Percentiles rank a stretch among this genome's conserved stretches.
These are phyloP conservation scores for Syngnathus rostellatus DNA, from an alignment of 2,797 vertebrate genomes.

Conservation along the genomic window DNA sequence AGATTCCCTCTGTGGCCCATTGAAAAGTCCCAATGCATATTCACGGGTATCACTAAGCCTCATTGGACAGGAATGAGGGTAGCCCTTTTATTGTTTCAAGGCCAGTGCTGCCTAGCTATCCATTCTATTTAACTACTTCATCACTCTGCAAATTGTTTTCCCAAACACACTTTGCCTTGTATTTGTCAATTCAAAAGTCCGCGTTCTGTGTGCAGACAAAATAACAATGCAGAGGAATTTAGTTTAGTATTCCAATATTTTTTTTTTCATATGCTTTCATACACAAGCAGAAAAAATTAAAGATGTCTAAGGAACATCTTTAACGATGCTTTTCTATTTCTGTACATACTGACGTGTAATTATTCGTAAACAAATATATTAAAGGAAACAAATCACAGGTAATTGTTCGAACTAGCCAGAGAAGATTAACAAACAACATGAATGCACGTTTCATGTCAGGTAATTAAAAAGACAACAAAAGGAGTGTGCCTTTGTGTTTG, in stretches of 20 bases:
- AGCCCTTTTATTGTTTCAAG: not conserved
- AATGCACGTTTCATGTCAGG: not conserved
- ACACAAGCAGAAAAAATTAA: not conserved
- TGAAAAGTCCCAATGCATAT: slow-evolving; percentile 1
- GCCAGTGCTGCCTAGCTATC: not conserved
- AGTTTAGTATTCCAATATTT: not conserved
- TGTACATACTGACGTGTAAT: no score
- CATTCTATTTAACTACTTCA: not conserved
- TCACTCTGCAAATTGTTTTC: not conserved
- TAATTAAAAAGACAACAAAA: not conserved
- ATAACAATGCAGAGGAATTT: not conserved
- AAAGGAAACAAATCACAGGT: no score
- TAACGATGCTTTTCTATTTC: not conserved
- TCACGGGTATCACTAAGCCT: not conserved
- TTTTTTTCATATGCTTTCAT: not conserved
- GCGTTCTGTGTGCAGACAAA: not conserved
- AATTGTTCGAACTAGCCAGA: no score
- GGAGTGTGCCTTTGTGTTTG: not conserved
- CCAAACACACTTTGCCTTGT: not conserved
- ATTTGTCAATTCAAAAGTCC: not conserved
- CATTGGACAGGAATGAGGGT: not conserved
- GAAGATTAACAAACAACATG: no score
- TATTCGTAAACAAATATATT: not conserved
- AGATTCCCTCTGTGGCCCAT: not conserved
- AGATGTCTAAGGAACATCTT: not conserved